A percentile compares a stretch with the other conserved stretches of the same genome.
These are phyloP conservation scores for Eupithecia abbreviata DNA, from an alignment of 2,888 invertebrate species.

Conservation along the genomic window DNA sequence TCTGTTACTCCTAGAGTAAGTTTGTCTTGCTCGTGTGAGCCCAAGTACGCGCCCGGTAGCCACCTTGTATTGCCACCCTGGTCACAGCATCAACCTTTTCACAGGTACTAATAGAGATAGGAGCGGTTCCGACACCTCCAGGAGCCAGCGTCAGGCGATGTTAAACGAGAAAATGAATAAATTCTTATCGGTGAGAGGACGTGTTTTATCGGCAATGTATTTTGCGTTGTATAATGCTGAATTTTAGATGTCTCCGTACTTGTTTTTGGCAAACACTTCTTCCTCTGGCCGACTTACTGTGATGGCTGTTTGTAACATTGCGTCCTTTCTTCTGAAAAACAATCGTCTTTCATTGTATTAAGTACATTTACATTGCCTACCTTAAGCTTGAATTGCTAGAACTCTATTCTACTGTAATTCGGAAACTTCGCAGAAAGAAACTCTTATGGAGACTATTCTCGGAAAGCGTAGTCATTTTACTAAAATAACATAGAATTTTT, in stretches of 20 bases:
- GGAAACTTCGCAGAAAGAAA: background rate
- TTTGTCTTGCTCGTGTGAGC: slow-evolving; percentile 43
- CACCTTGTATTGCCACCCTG: slow-evolving; percentile 55
- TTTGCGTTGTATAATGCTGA: slow-evolving; percentile 48
- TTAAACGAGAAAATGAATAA: slow-evolving; percentile 97
- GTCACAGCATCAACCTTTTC: slow-evolving; percentile 78
- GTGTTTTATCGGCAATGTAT: slow-evolving; percentile 64
- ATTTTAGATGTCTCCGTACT: slow-evolving; percentile 75
- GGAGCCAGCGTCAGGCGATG: slow-evolving; percentile 92
- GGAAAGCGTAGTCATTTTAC: background rate
- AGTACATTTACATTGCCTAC: slow-evolving; percentile 58
- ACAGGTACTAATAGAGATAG: slow-evolving; percentile 86
- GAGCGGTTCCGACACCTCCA: slow-evolving; percentile 85
- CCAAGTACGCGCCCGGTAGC: slow-evolving; percentile 70
- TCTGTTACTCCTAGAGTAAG: slow-evolving; percentile 52
- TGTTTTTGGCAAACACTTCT: slow-evolving; percentile 70
- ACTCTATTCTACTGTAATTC: background rate
- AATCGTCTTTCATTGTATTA: slow-evolving; percentile 48
- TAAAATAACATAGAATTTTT: background rate
- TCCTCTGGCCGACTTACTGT: slow-evolving; percentile 73
- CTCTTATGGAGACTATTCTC: background rate
- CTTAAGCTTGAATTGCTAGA: background rate
- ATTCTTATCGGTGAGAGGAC: slow-evolving; percentile 93
- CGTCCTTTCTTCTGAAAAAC: slow-evolving; percentile 56
- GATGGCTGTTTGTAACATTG: slow-evolving; percentile 67